Percentiles rank a stretch among this genome's conserved stretches.
These are phyloP conservation scores for Chymomyza procnemis DNA, from an alignment of 2,888 invertebrate species.

Conservation along the genomic window DNA sequence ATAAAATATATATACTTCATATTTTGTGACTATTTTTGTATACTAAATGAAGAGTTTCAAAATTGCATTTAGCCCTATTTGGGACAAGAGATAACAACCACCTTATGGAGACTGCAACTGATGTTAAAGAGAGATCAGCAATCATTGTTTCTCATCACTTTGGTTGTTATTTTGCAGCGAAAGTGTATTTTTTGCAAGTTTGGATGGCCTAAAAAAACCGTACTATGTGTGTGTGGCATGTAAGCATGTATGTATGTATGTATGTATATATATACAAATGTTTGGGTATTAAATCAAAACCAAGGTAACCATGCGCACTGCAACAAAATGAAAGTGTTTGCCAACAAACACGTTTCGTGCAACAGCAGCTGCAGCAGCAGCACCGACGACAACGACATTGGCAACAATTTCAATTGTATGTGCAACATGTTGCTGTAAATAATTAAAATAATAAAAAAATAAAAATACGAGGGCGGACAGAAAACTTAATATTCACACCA, in stretches of 20 bases:
- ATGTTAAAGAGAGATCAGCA: slow-evolving; percentile 3
- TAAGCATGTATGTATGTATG: too few species aligned
- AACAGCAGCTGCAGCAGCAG: not conserved
- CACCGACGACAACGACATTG: not conserved
- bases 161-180: slow-evolving; percentile 38
- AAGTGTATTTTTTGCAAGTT: slow-evolving; percentile 54
- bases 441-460: too few species aligned
- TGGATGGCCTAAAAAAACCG: slow-evolving; percentile 38
- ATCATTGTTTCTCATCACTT: slow-evolving; percentile 22
- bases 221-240: not conserved
- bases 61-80: too few species aligned
- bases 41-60: not conserved
- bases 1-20: too few species aligned
- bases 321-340: slow-evolving; percentile 60
- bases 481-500: too few species aligned
- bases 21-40: too few species aligned
- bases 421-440: slow-evolving; percentile 27
- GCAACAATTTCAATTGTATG: slow-evolving; percentile 17
- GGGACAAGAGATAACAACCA: too few species aligned
- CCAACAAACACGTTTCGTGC: slow-evolving; percentile 49
- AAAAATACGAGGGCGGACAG: not conserved
- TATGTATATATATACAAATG: not conserved
- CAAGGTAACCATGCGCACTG: slow-evolving; percentile 33
- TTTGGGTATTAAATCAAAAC: slow-evolving; percentile 44
- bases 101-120: too few species aligned